Evolutionary conservation across 2,113 vertebrate genomes (phyloP).

Genomic region (Salminus brasiliensis): DNA sequence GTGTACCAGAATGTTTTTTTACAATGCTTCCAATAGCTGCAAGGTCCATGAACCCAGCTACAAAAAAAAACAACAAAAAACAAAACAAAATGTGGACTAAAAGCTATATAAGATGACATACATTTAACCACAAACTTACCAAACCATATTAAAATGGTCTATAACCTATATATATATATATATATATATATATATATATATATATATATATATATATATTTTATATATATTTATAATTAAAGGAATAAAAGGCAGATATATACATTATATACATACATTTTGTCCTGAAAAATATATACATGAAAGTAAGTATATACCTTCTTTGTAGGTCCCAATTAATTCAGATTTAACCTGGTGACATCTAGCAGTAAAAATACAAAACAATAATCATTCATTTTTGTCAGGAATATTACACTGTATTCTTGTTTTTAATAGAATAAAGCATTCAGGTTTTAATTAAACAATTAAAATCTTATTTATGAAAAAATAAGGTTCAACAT

Average conservation of each 20-base stretch:
- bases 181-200: too few species aligned
- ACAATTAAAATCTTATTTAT: too few species aligned
- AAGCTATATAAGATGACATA: too few species aligned
- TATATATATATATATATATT: too few species aligned
- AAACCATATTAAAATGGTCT: too few species aligned
- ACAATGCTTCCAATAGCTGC: not conserved
- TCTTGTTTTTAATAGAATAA: too few species aligned
- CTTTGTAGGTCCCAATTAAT: not conserved
- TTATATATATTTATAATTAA: too few species aligned
- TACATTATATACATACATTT: not conserved
- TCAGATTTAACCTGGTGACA: not conserved
- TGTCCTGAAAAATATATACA: not conserved
- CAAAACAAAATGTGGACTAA: not conserved
- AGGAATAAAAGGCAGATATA: not conserved
- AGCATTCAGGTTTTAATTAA: too few species aligned
- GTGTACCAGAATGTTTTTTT: not conserved
- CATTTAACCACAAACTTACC: too few species aligned
- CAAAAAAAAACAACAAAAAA: not conserved
- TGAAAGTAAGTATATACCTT: not conserved
- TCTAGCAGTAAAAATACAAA: not conserved
- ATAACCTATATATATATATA: too few species aligned
- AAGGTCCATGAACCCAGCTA: slow-evolving; percentile 12
- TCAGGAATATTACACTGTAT: not conserved
- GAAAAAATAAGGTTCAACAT: not conserved
- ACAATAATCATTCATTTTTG: not conserved